These are phyloP conservation scores for Ceyx margarethae DNA, from an alignment of 2,113 vertebrate genomes.

Conservation along the genomic window DNA sequence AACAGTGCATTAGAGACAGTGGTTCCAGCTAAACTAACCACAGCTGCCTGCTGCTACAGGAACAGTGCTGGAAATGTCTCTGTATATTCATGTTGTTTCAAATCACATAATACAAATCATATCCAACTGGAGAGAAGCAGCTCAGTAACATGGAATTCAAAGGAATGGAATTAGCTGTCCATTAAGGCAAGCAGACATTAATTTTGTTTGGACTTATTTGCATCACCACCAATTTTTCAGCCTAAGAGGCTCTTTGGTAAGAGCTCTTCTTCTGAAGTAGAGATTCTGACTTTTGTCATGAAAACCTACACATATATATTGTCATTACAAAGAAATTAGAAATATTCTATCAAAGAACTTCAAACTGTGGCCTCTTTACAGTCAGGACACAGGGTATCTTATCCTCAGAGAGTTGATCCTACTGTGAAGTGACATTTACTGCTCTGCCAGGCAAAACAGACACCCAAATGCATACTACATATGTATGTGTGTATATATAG, in stretches of 20 bases:
- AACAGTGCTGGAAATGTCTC: not conserved
- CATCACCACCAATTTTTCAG: not conserved
- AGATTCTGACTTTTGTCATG: not conserved
- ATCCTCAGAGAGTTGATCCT: not conserved
- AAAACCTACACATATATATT: not conserved
- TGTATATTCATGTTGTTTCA: not conserved
- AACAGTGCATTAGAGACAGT: not conserved
- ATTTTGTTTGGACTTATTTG: not conserved
- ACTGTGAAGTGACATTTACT: not conserved
- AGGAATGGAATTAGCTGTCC: not conserved
- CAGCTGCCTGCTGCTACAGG: not conserved
- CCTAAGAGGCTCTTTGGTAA: not conserved
- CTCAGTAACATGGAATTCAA: not conserved
- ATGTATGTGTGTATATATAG: not conserved
- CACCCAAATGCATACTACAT: not conserved
- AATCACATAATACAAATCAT: not conserved
- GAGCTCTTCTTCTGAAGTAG: not conserved
- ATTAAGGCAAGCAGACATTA: not conserved
- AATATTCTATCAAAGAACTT: not conserved
- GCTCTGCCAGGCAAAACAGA: not conserved
- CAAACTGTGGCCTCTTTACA: not conserved
- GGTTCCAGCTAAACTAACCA: not conserved
- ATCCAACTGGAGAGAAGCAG: not conserved
- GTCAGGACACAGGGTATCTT: not conserved
- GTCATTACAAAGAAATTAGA: not conserved